Evolutionary conservation across 1,140 invertebrate genomes (phyloP).

Genomic region (Drosophila paulistorum): DNA sequence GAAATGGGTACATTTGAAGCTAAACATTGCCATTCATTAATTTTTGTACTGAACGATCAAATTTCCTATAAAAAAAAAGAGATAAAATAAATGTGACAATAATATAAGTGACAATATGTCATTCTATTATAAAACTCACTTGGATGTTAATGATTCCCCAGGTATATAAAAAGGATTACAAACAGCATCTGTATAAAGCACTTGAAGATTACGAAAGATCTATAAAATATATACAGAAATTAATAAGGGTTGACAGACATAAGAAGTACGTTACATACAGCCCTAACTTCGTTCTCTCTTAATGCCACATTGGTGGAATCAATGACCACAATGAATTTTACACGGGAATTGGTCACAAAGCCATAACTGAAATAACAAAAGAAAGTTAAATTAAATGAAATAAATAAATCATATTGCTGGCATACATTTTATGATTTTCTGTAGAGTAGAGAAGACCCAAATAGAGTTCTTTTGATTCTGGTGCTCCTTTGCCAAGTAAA

Average conservation of each 20-base stretch:
- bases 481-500: slow-evolving; percentile 86
- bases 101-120: not conserved
- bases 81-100: slow-evolving; percentile 41
- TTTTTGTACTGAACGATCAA: slow-evolving; percentile 86
- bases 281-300: slow-evolving; percentile 96
- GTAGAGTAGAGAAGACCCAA: slow-evolving; percentile 95
- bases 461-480: slow-evolving; percentile 93
- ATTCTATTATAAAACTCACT: slow-evolving; percentile 85
- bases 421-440: slow-evolving; percentile 98
- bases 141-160: slow-evolving; percentile 91
- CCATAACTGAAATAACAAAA: slow-evolving; percentile 90
- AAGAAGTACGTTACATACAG: slow-evolving; percentile 85
- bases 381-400: not conserved
- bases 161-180: slow-evolving; percentile 98
- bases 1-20: not conserved
- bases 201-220: slow-evolving; percentile 95
- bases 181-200: slow-evolving; percentile 95
- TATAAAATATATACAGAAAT: slow-evolving; percentile 80
- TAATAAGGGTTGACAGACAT: not conserved
- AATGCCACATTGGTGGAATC: slow-evolving; percentile 94
- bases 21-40: slow-evolving; percentile 85
- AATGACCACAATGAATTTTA: slow-evolving; percentile 97
- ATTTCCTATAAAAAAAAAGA: slow-evolving; percentile 86
- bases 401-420: not conserved
- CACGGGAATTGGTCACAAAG: slow-evolving; percentile 98